Percentiles rank a stretch among this genome's conserved stretches.
Conservation (phyloP, 2,888 invertebrate species). For the Clanis bilineata region DNA sequence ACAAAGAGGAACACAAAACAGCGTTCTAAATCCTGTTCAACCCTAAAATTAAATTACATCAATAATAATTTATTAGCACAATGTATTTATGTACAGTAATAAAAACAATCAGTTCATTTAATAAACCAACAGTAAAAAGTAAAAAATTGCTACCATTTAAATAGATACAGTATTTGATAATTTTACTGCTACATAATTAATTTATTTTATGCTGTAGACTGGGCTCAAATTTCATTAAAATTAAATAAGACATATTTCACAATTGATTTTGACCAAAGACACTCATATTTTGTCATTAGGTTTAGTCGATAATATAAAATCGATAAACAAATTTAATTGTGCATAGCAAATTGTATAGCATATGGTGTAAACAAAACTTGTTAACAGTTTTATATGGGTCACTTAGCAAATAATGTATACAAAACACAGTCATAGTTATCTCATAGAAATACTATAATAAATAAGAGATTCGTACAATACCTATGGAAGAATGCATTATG, state of each 20-base stretch:
- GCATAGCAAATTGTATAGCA: background rate
- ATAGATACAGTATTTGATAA: background rate
- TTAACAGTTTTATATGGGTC: background rate
- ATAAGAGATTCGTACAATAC: conserved; percentile 11
- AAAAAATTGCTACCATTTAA: conserved; percentile 12
- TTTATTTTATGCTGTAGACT: conserved; percentile 1
- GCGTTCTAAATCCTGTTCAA: conserved; percentile 38
- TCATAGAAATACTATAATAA: background rate
- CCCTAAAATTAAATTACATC: conserved; percentile 39
- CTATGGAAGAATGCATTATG: conserved; percentile 18
- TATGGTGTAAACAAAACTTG: background rate
- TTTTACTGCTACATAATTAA: background rate
- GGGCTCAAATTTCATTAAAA: background rate
- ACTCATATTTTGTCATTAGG: background rate
- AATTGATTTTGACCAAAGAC: background rate
- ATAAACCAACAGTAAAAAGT: conserved; percentile 30
- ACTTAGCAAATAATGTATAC: background rate
- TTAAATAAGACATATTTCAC: background rate
- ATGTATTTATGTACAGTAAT: conserved; percentile 35
- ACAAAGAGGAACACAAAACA: conserved; percentile 50
- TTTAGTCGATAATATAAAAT: background rate
- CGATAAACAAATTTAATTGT: background rate
- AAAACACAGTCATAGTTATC: background rate
- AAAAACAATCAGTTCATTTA: conserved; percentile 52
- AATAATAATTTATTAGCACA: conserved; percentile 51